Percentiles rank a stretch among this genome's conserved stretches.
Evolutionary conservation across 2,888 invertebrate genomes (phyloP).

Genomic region (Lysandra coridon): DNA sequence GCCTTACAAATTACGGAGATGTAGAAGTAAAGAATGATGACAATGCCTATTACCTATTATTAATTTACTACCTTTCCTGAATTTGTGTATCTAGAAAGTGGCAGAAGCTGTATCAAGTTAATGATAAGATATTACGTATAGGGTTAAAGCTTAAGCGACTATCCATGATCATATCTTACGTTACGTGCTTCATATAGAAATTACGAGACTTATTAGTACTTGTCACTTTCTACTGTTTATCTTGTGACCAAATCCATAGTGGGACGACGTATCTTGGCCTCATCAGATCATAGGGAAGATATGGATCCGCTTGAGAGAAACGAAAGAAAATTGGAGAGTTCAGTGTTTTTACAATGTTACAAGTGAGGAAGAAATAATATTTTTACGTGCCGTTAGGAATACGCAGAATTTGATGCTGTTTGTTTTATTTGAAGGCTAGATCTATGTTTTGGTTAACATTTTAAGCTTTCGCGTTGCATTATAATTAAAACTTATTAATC

Average conservation of each 20-base stretch:
- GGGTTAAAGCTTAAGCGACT: conserved; percentile 14
- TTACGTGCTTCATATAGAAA: neutral
- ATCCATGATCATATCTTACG: neutral
- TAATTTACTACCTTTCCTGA: too few species aligned
- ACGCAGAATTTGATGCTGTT: neutral
- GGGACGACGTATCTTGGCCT: neutral
- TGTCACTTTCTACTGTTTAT: conserved; percentile 20
- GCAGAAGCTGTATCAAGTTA: neutral
- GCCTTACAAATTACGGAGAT: too few species aligned
- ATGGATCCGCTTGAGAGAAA: too few species aligned
- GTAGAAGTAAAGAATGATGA: too few species aligned
- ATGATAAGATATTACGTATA: neutral
- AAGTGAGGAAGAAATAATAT: too few species aligned
- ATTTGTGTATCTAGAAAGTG: conserved; percentile 2
- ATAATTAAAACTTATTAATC: too few species aligned
- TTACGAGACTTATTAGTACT: conserved; percentile 6
- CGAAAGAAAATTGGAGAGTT: too few species aligned
- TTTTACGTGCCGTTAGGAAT: too few species aligned
- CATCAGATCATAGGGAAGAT: neutral
- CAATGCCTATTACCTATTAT: too few species aligned
- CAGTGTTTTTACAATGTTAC: too few species aligned
- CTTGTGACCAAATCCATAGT: neutral
- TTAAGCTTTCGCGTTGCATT: too few species aligned
- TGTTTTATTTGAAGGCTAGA: neutral
- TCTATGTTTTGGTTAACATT: neutral